Evolutionary conservation across 2,113 vertebrate genomes (phyloP).

Genomic region (Rana temporaria): DNA sequence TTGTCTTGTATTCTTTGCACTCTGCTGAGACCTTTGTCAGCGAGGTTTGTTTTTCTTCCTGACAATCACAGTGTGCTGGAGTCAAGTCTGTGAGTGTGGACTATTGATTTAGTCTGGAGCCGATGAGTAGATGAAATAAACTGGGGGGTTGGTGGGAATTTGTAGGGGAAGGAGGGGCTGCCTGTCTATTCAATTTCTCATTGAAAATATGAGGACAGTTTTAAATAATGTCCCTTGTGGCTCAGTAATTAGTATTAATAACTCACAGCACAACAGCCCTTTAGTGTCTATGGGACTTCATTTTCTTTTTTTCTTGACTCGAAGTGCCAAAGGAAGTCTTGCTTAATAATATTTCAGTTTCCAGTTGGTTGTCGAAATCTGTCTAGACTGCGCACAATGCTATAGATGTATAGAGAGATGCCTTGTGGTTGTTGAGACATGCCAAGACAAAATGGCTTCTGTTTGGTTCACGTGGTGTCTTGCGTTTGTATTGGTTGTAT

Average conservation of each 20-base stretch:
- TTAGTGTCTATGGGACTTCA: constrained; percentile 17
- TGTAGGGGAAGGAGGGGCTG: not conserved
- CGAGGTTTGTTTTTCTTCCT: constrained; percentile 44
- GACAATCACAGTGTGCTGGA: constrained; percentile 44
- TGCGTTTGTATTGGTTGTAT: not conserved
- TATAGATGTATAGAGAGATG: not conserved
- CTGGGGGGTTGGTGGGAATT: not conserved
- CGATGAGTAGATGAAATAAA: constrained; percentile 18
- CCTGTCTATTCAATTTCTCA: not conserved
- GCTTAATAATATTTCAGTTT: constrained; percentile 16
- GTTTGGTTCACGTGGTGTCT: not conserved
- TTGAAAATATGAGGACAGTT: constrained; percentile 5
- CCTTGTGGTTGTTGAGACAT: not conserved
- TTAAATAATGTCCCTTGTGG: constrained; percentile 10
- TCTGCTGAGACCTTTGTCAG: constrained; percentile 41
- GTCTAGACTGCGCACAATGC: not conserved
- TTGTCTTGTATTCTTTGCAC: constrained; percentile 24
- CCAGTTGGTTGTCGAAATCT: not conserved
- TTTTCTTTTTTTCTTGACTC: constrained; percentile 1
- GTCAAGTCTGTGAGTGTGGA: constrained; percentile 28
- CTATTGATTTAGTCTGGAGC: constrained; percentile 51
- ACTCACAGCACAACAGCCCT: not conserved
- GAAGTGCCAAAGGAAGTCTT: constrained; percentile 8
- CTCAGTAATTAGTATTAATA: constrained; percentile 15
- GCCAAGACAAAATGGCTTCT: not conserved